phyloP scores from a whole-genome alignment of 1,140 invertebrate genomes.

The Drosophila repleta region DNA sequence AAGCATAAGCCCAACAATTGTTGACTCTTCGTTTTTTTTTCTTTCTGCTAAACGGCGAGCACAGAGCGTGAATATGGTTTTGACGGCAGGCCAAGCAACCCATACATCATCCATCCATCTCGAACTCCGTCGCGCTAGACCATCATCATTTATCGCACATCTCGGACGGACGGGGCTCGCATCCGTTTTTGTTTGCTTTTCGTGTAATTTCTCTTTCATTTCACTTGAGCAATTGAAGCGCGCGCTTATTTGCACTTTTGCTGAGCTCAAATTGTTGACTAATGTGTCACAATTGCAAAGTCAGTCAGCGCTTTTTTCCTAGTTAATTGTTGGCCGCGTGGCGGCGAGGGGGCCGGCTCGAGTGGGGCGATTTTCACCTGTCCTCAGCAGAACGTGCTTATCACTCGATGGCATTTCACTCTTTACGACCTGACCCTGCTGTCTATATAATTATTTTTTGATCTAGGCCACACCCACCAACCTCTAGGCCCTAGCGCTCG shows the following conservation, averaged over 20 bases:
- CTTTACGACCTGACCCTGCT: slow-evolving; percentile 18
- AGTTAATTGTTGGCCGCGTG: slow-evolving; percentile 19
- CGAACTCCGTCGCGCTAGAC: slow-evolving; percentile 27
- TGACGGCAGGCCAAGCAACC: slow-evolving; percentile 13
- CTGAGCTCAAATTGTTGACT: slow-evolving; percentile 83
- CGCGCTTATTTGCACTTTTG: slow-evolving; percentile 82
- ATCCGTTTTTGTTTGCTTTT: slow-evolving; percentile 79
- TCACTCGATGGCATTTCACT: slow-evolving; percentile 42
- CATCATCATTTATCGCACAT: slow-evolving; percentile 51
- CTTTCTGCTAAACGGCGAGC: slow-evolving; percentile 15
- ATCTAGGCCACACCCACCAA: not conserved
- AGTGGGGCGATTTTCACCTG: slow-evolving; percentile 57
- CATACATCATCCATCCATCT: slow-evolving; percentile 33
- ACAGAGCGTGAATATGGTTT: slow-evolving; percentile 34
- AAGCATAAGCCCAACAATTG: slow-evolving; percentile 29
- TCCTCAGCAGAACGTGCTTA: slow-evolving; percentile 59
- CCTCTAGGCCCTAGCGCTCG: not conserved
- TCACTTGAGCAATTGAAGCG: slow-evolving; percentile 83
- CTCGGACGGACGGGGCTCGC: slow-evolving; percentile 38
- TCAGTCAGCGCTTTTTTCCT: slow-evolving; percentile 50
- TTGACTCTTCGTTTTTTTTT: slow-evolving; percentile 19
- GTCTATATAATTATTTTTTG: not conserved
- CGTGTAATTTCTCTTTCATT: slow-evolving; percentile 83
- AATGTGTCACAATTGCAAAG: slow-evolving; percentile 83
- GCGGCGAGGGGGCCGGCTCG: not conserved